Base-by-base conservation (phyloP, 2,797 vertebrate genomes). In the Ficedula albicollis region DNA sequence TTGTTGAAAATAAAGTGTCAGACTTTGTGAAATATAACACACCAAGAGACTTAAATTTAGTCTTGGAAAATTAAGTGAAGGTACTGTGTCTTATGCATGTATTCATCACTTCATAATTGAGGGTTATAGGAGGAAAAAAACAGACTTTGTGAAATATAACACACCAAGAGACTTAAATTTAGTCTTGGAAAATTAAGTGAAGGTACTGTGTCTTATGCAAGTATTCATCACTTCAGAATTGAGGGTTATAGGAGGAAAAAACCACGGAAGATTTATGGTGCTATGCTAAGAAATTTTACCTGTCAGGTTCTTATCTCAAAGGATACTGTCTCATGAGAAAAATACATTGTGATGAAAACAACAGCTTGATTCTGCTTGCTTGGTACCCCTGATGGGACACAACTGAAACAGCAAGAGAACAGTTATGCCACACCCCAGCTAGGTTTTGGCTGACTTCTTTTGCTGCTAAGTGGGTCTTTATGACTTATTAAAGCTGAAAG, bases 41-140 rank as follows among this genome's bases (percentile, higher is more conserved):
- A 60, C 15, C 68, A 85, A 73, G 58, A 88, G 49, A 62, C 15
- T 89, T 84, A 89, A 87, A 82, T 92, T 84, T 86, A 88, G 58
- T 69, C 56, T 56, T 81, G 38, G 60, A 91, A 95, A 94, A 92
- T 49, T 60, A 90, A 95, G 74, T 62, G 72, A 67, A 48, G 84
- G 14, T 63, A n/a, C 62, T 56, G 14, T 56, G 52, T 29, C 64
- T 83, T 87, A 81, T 75, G 66, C 34, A 95, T 91, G 51, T 44
- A 89, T 93, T 93, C 52, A 82, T 95, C 70, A 93, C 46, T 87
- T 90, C 55, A 84, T 90, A 91, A 94, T 44, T 52, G 51, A 93
- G 56, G 34, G 58, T 52, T 87, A 69, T 9, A 70, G 54, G 30
- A 91, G 43, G 18, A 74, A 81, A 88, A 41, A 83, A 56, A n/a